Evolutionary conservation across 2,113 vertebrate genomes (phyloP), one percentile per base, ranked within the genome.

Genomic region (Turnix velox): DNA sequence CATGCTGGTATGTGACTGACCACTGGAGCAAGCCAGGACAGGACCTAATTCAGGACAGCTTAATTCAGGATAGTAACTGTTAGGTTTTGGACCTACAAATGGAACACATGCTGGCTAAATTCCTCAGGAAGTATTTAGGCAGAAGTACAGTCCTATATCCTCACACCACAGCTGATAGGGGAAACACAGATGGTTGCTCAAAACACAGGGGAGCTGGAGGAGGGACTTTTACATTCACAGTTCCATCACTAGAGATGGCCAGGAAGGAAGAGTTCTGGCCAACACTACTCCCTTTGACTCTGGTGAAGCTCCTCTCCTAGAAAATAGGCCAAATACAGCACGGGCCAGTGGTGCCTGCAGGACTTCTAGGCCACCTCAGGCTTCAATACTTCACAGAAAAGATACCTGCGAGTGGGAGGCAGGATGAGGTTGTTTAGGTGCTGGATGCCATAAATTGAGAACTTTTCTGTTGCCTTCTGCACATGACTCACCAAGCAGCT

Each of bases 81-180:
- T 67, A 35, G 10, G 1, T 31, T 59, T 23, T 9, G 15, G 51
- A 77, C 18, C 43, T 22, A 3, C 1, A 9, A 33, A 37, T 40
- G 46, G 57, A 86, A 27, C 0, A 0, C 0, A 0, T 7, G 25
- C 33, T 33, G 42, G 39, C 20, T 48, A 52, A 84, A 59, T 40
- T 40, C 43, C 37, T 65, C 37, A 45, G 33, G 31, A 81, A 62
- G 10, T 8, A 24, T 72, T 72, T 39, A 88, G n/a, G 35, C 66
- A 88, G 31, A 87, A 14, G 49, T n/a, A 48, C 16, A 42, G 35
- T 62, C 58, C 81, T 55, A n/a, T 18, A 69, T 17, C 58, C n/a
- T n/a, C 68, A 49, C 16, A 72, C 19, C n/a, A 42, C 61, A 45
- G 52, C n/a, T 92, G 66, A 74, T 30, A 22, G 14, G 27, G 49